Base-by-base conservation (phyloP, 1,140 invertebrate genomes). In the Aphidius ervi region DNA sequence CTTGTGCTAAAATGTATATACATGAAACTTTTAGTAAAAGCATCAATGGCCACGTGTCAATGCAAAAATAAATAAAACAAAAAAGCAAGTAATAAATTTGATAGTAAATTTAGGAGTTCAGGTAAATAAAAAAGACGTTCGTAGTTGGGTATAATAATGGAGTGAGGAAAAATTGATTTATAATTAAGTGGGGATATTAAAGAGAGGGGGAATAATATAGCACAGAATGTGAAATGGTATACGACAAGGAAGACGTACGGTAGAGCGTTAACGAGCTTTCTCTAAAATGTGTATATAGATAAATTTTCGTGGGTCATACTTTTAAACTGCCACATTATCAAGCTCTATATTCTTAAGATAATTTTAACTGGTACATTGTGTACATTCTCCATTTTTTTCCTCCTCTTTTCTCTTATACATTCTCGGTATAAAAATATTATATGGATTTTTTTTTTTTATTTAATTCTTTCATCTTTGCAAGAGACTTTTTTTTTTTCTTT, bases 221-320 rank as follows among this genome's bases (percentile, higher is more conserved):
- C 6, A n/a, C 8, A 10, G 9, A 47, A 2, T 9, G 5, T 5
- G 40, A 5, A 39, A 40, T 23, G 31, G 9, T 23, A 52, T 31
- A 5, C 40, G 50, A 31, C 23, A 31, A 31, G 0, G 50, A 43
- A 43, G 4, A 5, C 16, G 16, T 16, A 43, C 42, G 37, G 56
- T 5, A 48, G 16, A 60, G 46, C 54, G 55, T 56, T 62, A 62
- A 62, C 60, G 60, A 62, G 55, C 60, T 40, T 23, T 43, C 23
- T 41, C n/a, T 16, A 16, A 16, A 9, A 46, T 46, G n/a, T 46
- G 31, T 46, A 56, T n/a, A 46, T 46, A 16, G 16, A 16, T 56
- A 56, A 56, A 46, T 46, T 9, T 46, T 9, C 43, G 5, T 8
- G 43, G 43, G 55, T 42, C 6, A 48, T 56, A 56, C n/a, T 56